These are phyloP conservation scores for Psix sp. DNA, from an alignment of 1,140 invertebrate genomes.

Conservation along the genomic window DNA sequence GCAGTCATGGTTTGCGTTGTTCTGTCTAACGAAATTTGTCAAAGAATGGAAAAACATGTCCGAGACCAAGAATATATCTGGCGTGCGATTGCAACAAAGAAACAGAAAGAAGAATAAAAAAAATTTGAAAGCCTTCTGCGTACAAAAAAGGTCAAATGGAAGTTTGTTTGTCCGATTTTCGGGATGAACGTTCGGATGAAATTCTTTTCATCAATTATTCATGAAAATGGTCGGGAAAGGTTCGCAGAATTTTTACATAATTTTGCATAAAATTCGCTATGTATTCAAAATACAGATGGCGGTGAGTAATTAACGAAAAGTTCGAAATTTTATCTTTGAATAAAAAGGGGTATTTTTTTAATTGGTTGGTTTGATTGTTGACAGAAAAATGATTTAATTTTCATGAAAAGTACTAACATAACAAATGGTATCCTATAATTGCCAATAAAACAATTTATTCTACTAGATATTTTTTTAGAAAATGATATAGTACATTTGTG, in stretches of 20 bases:
- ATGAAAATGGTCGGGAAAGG: constrained; percentile 58
- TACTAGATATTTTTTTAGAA: too few relatives aligned
- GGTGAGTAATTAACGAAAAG: constrained; percentile 59
- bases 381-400: background rate
- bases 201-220: constrained; percentile 61
- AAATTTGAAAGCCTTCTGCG: background rate
- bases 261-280: constrained; percentile 56
- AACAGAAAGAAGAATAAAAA: constrained; percentile 23
- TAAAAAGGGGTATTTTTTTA: constrained; percentile 15
- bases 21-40: constrained; percentile 39
- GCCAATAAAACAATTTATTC: too few relatives aligned
- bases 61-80: constrained; percentile 21
- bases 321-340: constrained; percentile 20
- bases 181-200: constrained; percentile 58
- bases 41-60: constrained; percentile 41
- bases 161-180: constrained; percentile 56
- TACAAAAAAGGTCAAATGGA: constrained; percentile 36
- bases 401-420: too few relatives aligned
- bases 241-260: constrained; percentile 58
- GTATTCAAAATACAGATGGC: constrained; percentile 58
- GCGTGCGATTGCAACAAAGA: background rate
- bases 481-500: too few relatives aligned
- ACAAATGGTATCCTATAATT: too few relatives aligned
- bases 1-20: constrained; percentile 53
- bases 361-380: constrained; percentile 8